Evolutionary conservation across 2,797 vertebrate species (phyloP).

Genomic region (Tinamus major): DNA sequence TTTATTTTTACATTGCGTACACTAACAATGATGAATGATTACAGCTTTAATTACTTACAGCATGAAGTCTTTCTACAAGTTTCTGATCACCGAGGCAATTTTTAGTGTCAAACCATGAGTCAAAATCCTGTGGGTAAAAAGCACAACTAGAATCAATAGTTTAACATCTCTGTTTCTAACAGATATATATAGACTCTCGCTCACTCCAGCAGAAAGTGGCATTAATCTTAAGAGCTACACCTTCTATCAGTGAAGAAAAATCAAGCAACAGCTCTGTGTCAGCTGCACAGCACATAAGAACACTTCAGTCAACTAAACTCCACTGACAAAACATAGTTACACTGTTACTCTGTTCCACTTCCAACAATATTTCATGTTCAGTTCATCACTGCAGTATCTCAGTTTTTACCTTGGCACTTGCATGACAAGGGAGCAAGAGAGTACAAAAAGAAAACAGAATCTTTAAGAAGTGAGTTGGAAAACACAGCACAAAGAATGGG

Average conservation of each 20-base stretch:
- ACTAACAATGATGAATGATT: background rate
- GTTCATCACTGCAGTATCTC: background rate
- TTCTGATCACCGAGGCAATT: slow-evolving; percentile 91
- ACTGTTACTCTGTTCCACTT: background rate
- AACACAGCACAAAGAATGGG: background rate
- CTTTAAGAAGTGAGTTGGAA: background rate
- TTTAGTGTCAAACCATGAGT: slow-evolving; percentile 93
- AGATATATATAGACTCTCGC: background rate
- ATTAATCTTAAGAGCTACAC: background rate
- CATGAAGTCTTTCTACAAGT: slow-evolving; percentile 89
- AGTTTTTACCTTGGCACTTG: background rate
- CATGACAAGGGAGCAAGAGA: background rate
- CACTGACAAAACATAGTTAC: background rate
- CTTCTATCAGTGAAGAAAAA: background rate
- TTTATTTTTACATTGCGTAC: background rate
- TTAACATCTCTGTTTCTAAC: background rate
- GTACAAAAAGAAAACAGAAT: background rate
- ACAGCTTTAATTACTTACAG: slow-evolving; percentile 80
- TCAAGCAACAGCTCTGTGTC: background rate
- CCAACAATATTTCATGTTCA: background rate
- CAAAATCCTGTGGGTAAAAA: slow-evolving; percentile 85
- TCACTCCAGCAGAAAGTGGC: background rate
- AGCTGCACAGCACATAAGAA: background rate
- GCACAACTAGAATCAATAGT: background rate
- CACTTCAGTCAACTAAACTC: background rate